Evolutionary conservation across 2,113 vertebrate species (phyloP).

Genomic region (Gallinago undulata): DNA sequence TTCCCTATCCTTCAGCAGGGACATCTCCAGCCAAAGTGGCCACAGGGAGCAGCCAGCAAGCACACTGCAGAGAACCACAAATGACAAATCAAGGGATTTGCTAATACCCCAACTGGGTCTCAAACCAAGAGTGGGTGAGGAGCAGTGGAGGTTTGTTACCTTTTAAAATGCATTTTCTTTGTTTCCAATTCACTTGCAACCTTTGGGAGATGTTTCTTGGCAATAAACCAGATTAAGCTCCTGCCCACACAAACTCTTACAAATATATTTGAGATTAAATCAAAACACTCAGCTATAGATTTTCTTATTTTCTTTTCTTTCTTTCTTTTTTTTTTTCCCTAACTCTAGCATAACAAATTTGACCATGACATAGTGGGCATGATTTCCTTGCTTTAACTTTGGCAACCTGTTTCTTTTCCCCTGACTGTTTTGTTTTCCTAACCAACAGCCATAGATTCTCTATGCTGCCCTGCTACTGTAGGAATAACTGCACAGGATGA

Average conservation of each 20-base stretch:
- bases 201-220: conserved; percentile 39
- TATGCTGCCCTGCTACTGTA: conserved; percentile 30
- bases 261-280: conserved; percentile 46
- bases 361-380: conserved; percentile 1
- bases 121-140: neutral
- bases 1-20: neutral
- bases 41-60: neutral
- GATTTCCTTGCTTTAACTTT: conserved; percentile 50
- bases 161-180: conserved; percentile 61
- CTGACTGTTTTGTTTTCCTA: conserved; percentile 54
- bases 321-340: neutral
- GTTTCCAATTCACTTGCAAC: conserved; percentile 32
- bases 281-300: conserved; percentile 1
- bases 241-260: conserved; percentile 36
- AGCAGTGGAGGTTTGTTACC: neutral
- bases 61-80: accelerated
- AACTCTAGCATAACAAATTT: neutral
- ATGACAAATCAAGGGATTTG: neutral
- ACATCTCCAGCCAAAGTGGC: neutral
- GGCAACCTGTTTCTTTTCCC: conserved; percentile 19
- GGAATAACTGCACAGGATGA: conserved; percentile 41
- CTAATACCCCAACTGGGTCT: neutral
- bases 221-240: conserved; percentile 29
- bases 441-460: conserved; percentile 1
- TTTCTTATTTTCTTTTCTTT: neutral